Evolutionary conservation across 2,113 vertebrate species (phyloP), one percentile per base, ranked within the genome.

Genomic region (Melanerpes aurifrons): DNA sequence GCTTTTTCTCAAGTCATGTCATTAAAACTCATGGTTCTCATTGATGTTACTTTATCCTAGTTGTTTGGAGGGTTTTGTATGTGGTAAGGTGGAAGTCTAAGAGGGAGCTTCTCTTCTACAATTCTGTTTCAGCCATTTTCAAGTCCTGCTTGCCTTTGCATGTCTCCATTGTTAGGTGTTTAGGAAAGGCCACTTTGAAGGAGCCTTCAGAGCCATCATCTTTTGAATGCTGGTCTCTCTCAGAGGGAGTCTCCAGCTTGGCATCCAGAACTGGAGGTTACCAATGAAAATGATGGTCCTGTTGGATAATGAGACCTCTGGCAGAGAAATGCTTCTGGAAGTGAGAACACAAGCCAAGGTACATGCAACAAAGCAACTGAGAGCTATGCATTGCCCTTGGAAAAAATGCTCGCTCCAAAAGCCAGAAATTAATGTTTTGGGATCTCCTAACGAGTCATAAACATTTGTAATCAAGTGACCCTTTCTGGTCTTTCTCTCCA

Each of bases 331-430:
- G 17, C 21, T 62, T 8, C 69, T 68, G 67, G 53, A 59, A 70
- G 0, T 26, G 59, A 61, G 78, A n/a, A 18, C 20, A 32, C 15
- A 62, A 7, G 5, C 8, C 35, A 35, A 48, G 57, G 26, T 64
- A 7, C 2, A 0, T 1, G 6, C 7, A 56, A 0, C 0, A 1
- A 57, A 35, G 35, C 22, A 50, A 26, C 26, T 25, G 50, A 48
- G 54, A 59, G 47, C 48, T 80, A 9, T 20, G 6, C 10, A 18
- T 2, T 69, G 12, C 68, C 17, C 3, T 8, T 71, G 50, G 50
- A 31, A 35, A 81, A 73, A 50, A 35, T 56, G 6, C 32, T 40
- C 10, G 15, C 16, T 59, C 61, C 28, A 47, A 80, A 91, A 16
- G 9, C 31, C 3, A 40, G 50, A 29, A 37, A 37, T 26, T 22